Evolutionary conservation across 2,113 vertebrate genomes (phyloP).

Genomic region (Cyphomyrus plagiostoma): DNA sequence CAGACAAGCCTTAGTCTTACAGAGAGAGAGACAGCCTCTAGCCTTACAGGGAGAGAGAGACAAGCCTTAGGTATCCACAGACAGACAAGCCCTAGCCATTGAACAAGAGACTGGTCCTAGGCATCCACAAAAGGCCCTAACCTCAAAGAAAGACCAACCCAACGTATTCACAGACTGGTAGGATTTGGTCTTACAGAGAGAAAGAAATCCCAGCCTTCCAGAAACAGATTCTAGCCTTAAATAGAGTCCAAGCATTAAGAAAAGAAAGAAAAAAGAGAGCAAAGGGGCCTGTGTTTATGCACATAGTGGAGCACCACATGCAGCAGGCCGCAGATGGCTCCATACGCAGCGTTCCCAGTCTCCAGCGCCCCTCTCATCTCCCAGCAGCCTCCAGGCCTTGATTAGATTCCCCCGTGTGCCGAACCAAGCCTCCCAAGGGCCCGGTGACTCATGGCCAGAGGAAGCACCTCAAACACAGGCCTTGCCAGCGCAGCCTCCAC

Average conservation of each 20-base stretch:
- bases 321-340: constrained; percentile 1
- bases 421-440: background rate
- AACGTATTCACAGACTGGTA: background rate
- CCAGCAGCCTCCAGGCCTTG: background rate
- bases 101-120: background rate
- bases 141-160: background rate
- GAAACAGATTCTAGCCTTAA: background rate
- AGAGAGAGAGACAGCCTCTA: background rate
- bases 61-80: background rate
- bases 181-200: background rate
- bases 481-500: background rate
- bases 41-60: too few species aligned
- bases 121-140: background rate
- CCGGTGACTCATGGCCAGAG: background rate
- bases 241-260: background rate
- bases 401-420: background rate
- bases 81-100: background rate
- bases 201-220: background rate
- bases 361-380: background rate
- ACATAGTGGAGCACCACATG: background rate
- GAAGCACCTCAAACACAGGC: background rate
- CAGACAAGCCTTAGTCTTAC: background rate
- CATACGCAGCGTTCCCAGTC: background rate
- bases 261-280: background rate
- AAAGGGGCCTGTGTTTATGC: background rate